Conservation (phyloP, 2,888 invertebrate species). For the Polyploca ridens region DNA sequence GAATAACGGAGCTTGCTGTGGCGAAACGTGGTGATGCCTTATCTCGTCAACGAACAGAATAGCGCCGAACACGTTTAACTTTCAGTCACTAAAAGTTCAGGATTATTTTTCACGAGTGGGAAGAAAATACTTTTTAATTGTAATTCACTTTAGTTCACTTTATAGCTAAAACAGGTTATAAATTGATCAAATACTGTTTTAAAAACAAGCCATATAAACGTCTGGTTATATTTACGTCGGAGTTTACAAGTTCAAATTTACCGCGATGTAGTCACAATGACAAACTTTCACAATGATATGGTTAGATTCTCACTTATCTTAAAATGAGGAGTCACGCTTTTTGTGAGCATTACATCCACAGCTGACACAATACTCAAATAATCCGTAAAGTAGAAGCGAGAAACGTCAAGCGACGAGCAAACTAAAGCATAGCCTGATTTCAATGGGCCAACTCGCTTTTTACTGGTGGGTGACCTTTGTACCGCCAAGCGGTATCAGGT, state of each 20-base stretch:
- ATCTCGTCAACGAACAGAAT: conserved; percentile 36
- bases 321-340: conserved; percentile 40
- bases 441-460: conserved; percentile 43
- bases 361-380: conserved; percentile 44
- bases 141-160: conserved; percentile 19
- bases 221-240: conserved; percentile 16
- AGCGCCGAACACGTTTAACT: conserved; percentile 20
- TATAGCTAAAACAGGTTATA: not conserved
- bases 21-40: conserved; percentile 79
- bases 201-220: not conserved
- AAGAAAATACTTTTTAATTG: not conserved
- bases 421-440: conserved; percentile 47
- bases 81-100: conserved; percentile 23
- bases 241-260: conserved; percentile 39
- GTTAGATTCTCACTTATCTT: conserved; percentile 45
- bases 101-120: conserved; percentile 16
- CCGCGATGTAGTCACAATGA: conserved; percentile 52
- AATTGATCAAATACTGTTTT: not conserved
- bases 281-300: conserved; percentile 47
- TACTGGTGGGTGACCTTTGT: conserved; percentile 63
- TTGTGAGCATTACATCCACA: conserved; percentile 40
- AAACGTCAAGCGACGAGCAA: conserved; percentile 36
- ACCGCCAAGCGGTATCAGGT: conserved; percentile 62
- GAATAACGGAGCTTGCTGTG: conserved; percentile 80
- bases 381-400: conserved; percentile 35